Base-by-base conservation (phyloP, 2,797 vertebrate species). In the Brachyrhaphis roseni region DNA sequence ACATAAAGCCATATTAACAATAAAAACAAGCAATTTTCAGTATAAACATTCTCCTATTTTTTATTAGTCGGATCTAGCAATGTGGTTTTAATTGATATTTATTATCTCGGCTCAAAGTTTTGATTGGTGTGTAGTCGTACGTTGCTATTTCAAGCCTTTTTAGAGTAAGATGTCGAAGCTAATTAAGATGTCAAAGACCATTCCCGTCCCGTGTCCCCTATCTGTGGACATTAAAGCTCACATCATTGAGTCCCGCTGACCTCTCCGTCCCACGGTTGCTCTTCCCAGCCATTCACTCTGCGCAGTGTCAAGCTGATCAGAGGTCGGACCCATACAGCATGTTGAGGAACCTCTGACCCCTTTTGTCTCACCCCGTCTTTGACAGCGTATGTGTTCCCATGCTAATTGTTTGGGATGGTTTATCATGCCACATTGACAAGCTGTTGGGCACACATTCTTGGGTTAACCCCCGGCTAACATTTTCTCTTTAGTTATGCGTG, bases 201-300 rank as follows among this genome's bases (percentile, higher is more conserved):
- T 91, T 89, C 88, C 90, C 88, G 82, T 94, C 89, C 78, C 49
- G 79, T 84, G 91, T 89, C 90, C 86, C 89, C 90, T 84, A 88
- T 93, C 83, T 95, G 95, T 96, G 93, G 95, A 96, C 94, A 93
- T 94, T 95, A 95, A 95, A 96, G 94, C 94, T 95, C 94, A 94
- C 91, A 92, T 95, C 94, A 95, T 95, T 94, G 93, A 94, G 94
- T 95, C 93, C 92, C 76, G 11, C 86, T 95, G 95, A 96, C 95
- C 95, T 95, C 91, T 93, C 83, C 75, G 84, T 93, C 94, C 89
- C 45, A 57, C 84, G 91, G 91, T 92, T 87, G 79, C 83, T 86
- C 88, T 88, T 91, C 93, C 88, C 88, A 89, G 80, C 92, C 88
- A 93, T 95, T 96, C 94, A 95, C 86, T 78, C 86, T 36, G 74